phyloP scores from a whole-genome alignment of 2,113 vertebrate genomes.

The Miniopterus natalensis region DNA sequence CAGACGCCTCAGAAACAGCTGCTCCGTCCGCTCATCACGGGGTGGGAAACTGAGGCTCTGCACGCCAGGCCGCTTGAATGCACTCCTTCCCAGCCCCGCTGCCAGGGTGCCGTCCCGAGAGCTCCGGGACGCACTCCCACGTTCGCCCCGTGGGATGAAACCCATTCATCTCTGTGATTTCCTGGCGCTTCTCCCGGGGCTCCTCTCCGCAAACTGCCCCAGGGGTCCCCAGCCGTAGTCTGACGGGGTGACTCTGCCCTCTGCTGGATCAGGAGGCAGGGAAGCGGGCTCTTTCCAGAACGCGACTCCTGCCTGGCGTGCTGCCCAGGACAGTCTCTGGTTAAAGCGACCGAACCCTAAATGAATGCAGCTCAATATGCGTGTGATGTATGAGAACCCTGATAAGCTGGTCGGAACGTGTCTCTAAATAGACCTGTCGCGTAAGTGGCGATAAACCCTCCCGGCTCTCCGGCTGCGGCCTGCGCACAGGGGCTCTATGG shows the following conservation, averaged over 20 bases:
- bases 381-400: conserved; percentile 81
- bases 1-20: background rate
- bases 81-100: background rate
- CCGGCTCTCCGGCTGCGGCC: background rate
- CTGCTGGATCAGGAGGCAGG: conserved; percentile 76
- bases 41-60: conserved; percentile 24
- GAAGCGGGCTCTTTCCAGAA: conserved; percentile 67
- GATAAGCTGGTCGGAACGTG: conserved; percentile 78
- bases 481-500: background rate
- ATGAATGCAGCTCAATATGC: conserved; percentile 83
- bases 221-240: background rate
- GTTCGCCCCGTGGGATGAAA: background rate
- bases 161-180: background rate
- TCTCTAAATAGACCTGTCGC: conserved; percentile 78
- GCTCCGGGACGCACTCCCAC: background rate
- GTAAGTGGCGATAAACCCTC: conserved; percentile 66
- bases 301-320: conserved; percentile 48
- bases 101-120: background rate
- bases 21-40: background rate
- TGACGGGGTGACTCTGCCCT: conserved; percentile 77
- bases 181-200: background rate
- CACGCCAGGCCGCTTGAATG: too few species aligned
- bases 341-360: conserved; percentile 80
- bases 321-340: conserved; percentile 82
- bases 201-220: background rate